These are phyloP conservation scores for Andrena cerasifolii DNA, from an alignment of 1,140 invertebrate species.

Conservation along the genomic window DNA sequence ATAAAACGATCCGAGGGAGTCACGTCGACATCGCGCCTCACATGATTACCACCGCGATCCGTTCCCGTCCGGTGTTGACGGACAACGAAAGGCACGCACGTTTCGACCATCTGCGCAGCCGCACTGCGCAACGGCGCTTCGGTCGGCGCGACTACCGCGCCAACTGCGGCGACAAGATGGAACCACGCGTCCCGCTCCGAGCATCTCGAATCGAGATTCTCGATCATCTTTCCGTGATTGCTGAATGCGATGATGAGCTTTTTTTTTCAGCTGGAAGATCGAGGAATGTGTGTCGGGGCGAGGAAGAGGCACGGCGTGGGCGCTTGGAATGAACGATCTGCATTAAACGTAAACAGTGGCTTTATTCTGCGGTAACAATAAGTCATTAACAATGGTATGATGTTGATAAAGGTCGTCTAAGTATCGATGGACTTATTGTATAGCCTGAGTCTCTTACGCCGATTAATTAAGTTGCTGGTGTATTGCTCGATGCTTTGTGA, in stretches of 20 bases:
- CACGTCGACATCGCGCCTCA: slow-evolving; percentile 30
- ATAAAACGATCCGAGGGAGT: neutral
- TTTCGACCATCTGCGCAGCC: slow-evolving; percentile 49
- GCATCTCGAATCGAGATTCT: neutral
- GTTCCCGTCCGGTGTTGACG: slow-evolving; percentile 46
- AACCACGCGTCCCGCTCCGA: neutral
- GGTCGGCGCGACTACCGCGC: slow-evolving; percentile 6
- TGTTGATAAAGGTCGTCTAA: slow-evolving; percentile 48
- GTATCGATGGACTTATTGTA: slow-evolving; percentile 31
- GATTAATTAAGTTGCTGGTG: slow-evolving; percentile 31
- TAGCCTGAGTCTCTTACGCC: slow-evolving; percentile 40
- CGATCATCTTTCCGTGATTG: no score
- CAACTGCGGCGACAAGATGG: slow-evolving; percentile 6
- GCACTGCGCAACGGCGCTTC: slow-evolving; percentile 32
- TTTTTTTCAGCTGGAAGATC: no score
- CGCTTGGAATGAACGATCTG: slow-evolving; percentile 16
- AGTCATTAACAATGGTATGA: slow-evolving; percentile 51
- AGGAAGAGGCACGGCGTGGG: neutral
- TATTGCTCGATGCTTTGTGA: no score
- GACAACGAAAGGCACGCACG: slow-evolving; percentile 57
- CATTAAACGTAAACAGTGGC: slow-evolving; percentile 52
- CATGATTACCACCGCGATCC: slow-evolving; percentile 43
- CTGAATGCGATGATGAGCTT: no score
- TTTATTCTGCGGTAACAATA: slow-evolving; percentile 49
- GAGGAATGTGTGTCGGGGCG: neutral